Evolutionary conservation across 1,140 invertebrate genomes (phyloP).

Genomic region (Conopomorpha cramerella): DNA sequence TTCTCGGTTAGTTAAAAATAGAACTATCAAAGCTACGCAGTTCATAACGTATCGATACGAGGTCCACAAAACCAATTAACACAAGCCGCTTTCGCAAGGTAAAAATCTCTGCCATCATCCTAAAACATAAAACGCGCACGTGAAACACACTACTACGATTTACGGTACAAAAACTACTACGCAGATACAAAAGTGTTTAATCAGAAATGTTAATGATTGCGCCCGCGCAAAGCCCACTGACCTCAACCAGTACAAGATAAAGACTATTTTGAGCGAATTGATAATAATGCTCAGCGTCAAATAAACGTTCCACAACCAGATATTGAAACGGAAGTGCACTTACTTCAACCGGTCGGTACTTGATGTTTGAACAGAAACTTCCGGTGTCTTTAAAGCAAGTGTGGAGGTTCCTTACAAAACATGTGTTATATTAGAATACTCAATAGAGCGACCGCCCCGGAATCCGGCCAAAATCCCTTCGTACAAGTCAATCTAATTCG

Average conservation of each 20-base stretch:
- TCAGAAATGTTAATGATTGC: constrained; percentile 32
- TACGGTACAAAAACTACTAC: constrained; percentile 29
- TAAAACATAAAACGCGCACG: constrained; percentile 8
- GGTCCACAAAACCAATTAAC: background rate
- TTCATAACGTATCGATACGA: background rate
- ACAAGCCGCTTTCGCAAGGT: background rate
- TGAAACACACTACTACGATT: constrained; percentile 15
- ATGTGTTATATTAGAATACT: too few relatives aligned
- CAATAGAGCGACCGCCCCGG: too few relatives aligned
- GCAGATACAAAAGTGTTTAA: constrained; percentile 29
- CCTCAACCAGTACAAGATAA: constrained; percentile 49
- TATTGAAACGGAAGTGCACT: too few relatives aligned
- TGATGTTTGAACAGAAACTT: constrained; percentile 16
- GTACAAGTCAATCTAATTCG: too few relatives aligned
- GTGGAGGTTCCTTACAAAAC: too few relatives aligned
- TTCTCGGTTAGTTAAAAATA: background rate
- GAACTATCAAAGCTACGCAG: background rate
- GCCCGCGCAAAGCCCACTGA: constrained; percentile 42
- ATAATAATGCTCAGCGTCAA: too few relatives aligned
- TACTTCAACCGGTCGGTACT: too few relatives aligned
- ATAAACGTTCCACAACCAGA: too few relatives aligned
- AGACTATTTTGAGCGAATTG: constrained; percentile 44
- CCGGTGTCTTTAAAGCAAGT: too few relatives aligned
- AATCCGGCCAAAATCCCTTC: too few relatives aligned
- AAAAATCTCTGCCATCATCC: background rate